Conservation (phyloP, 2,797 vertebrate genomes). For the Leuciscus waleckii region DNA sequence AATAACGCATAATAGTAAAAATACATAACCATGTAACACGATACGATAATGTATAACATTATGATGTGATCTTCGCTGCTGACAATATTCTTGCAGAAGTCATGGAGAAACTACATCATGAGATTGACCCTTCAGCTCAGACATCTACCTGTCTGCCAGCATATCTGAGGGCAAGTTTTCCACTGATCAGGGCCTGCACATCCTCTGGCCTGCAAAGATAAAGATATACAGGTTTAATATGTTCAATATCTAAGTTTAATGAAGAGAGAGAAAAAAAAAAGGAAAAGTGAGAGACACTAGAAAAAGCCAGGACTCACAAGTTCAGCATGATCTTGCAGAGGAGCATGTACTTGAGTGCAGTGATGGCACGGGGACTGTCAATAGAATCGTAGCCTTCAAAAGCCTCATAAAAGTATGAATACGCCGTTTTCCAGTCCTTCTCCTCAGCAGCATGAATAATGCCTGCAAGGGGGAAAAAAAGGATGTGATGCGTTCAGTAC, state of each 20-base stretch:
- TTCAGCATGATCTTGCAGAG: slow-evolving; percentile 99
- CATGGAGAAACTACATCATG: background rate
- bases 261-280: no score
- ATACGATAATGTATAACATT: background rate
- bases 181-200: slow-evolving; percentile 91
- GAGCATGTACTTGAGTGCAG: slow-evolving; percentile 96
- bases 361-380: slow-evolving; percentile 94
- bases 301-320: slow-evolving; percentile 76
- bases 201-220: slow-evolving; percentile 88
- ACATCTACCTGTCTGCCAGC: slow-evolving; percentile 91
- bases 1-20: background rate
- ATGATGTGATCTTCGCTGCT: background rate
- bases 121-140: background rate
- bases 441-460: slow-evolving; percentile 98
- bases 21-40: background rate
- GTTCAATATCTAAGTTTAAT: background rate
- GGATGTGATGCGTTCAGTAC: background rate
- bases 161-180: slow-evolving; percentile 93
- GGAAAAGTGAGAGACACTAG: background rate
- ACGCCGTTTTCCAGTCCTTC: slow-evolving; percentile 98
- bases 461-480: slow-evolving; percentile 72
- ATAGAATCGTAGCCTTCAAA: slow-evolving; percentile 97
- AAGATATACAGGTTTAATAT: slow-evolving; percentile 1
- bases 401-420: slow-evolving; percentile 97
- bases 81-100: background rate